phyloP scores from a whole-genome alignment of 2,113 vertebrate genomes.

The Panthera tigris region DNA sequence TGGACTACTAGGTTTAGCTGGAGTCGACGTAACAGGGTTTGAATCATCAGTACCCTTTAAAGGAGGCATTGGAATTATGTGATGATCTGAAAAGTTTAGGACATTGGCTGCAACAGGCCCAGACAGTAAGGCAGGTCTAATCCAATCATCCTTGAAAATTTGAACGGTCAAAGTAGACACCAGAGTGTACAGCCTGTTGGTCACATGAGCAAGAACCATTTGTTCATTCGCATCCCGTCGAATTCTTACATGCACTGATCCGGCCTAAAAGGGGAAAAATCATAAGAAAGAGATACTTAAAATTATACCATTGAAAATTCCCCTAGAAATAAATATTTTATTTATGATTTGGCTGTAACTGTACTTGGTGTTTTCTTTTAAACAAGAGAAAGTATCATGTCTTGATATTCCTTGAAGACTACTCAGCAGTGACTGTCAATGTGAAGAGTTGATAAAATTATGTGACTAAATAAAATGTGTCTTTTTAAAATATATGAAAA shows the following conservation, averaged over 20 bases:
- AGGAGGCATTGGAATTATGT: conserved; percentile 84
- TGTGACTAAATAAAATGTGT: neutral
- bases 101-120: conserved; percentile 86
- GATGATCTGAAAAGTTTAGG: conserved; percentile 88
- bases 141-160: conserved; percentile 99
- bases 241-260: conserved; percentile 96
- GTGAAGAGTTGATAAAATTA: conserved; percentile 14
- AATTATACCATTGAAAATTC: conserved; percentile 23
- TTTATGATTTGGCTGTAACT: neutral
- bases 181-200: conserved; percentile 92
- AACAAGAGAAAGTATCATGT: conserved; percentile 12
- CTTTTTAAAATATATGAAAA: neutral
- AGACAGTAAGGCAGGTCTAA: conserved; percentile 89
- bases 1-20: conserved; percentile 92
- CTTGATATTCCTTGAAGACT: conserved; percentile 26
- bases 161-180: conserved; percentile 96
- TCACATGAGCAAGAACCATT: conserved; percentile 98
- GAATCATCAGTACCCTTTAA: conserved; percentile 82
- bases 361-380: conserved; percentile 21
- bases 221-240: conserved; percentile 98
- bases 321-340: conserved; percentile 17
- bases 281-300: conserved; percentile 47
- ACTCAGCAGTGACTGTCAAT: neutral
- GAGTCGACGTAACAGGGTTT: conserved; percentile 93
- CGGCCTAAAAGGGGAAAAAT: conserved; percentile 87